Conservation (phyloP, 2,113 vertebrate species). For the Tragelaphus imberbis region DNA sequence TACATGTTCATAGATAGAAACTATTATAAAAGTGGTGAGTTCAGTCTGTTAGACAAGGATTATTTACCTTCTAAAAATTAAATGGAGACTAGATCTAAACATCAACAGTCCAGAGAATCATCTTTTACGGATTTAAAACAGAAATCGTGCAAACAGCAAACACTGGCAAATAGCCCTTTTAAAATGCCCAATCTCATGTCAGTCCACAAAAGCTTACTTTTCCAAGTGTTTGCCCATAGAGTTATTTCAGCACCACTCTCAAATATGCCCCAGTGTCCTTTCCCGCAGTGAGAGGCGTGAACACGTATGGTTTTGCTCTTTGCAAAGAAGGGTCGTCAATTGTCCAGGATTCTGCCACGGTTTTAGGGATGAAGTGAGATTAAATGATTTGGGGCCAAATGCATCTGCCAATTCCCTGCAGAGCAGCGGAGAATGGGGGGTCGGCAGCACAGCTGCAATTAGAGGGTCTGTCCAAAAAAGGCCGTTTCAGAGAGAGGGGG, state of each 20-base stretch:
- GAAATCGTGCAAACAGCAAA: not conserved
- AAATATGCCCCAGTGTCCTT: not conserved
- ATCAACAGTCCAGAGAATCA: not conserved
- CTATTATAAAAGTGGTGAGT: not conserved
- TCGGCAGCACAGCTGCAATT: slow-evolving; percentile 5
- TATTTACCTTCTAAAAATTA: not conserved
- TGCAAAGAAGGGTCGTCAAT: not conserved
- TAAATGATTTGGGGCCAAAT: slow-evolving; percentile 42
- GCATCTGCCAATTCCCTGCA: slow-evolving; percentile 23
- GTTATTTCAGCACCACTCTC: not conserved
- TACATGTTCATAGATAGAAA: not conserved
- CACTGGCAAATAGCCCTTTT: not conserved
- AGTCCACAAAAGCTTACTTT: not conserved
- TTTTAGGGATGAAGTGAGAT: slow-evolving; percentile 36
- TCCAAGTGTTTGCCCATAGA: not conserved
- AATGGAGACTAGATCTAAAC: not conserved
- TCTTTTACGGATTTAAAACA: slow-evolving; percentile 11
- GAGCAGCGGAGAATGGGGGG: not conserved
- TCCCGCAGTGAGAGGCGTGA: not conserved
- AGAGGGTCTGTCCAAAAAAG: slow-evolving; percentile 15
- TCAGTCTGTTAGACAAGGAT: not conserved
- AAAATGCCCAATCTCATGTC: not conserved
- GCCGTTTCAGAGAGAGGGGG: not conserved
- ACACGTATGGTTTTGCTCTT: not conserved
- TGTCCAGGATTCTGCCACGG: slow-evolving; percentile 22